Evolutionary conservation across 2,888 invertebrate genomes (phyloP), one percentile per base, ranked within the genome.

Genomic region (Harpalus rufipes): DNA sequence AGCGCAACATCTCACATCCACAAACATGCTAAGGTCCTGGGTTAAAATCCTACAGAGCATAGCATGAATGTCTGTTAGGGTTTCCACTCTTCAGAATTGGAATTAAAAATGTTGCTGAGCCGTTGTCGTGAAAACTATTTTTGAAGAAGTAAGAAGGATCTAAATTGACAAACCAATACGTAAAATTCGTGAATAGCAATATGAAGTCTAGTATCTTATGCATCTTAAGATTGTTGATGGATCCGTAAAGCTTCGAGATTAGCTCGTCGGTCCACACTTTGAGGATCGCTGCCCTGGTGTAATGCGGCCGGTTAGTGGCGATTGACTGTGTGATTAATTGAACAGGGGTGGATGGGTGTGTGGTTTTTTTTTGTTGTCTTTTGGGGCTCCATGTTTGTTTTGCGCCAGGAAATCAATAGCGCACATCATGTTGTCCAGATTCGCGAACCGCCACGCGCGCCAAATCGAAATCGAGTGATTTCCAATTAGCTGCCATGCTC

Each of bases 401-500:
- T 74, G 72, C 44, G 44, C 41, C 44, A 18, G 14, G 44, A 74
- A 74, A 74, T 74, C 72, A 44, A 74, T 74, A 74, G 44, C 72
- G 21, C 41, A 74, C 72, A 74, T 74, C 72, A 74, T 74, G 72
- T 74, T 41, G 68, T 44, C 72, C 72, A 74, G 68, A 68, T 68
- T 68, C 68, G 39, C 68, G 14, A n/a, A 68, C 32, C 14, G 32
- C 68, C n/a, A 32, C 68, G 68, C 63, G 63, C 39, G 32, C 39
- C 68, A 68, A 68, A 68, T 68, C 68, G 68, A 68, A 68, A 68
- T 68, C 68, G 68, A 68, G 68, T 68, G 68, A 68, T 68, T 68
- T 68, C 68, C 68, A 68, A 68, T 68, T 68, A 68, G 39, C 68
- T 68, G 68, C 68, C 68, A n/a, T 41, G 68, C 39, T 68, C 39